Evolutionary conservation across 2,888 invertebrate genomes (phyloP).

Genomic region (Caenorhabditis becei): DNA sequence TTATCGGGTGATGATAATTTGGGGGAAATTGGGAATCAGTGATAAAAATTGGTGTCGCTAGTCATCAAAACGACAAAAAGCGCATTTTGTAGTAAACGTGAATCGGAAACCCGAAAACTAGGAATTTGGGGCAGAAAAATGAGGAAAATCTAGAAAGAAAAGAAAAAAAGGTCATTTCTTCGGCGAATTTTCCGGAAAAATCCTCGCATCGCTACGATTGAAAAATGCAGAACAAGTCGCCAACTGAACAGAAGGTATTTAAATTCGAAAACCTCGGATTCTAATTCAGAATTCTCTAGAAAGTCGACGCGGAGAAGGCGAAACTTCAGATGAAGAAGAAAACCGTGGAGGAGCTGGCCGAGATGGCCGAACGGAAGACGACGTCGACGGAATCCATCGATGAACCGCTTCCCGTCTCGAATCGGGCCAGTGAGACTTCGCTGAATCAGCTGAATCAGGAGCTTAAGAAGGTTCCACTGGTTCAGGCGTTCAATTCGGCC

Average conservation of each 20-base stretch:
- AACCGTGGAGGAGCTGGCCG: conserved; percentile 37
- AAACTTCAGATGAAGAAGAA: conserved; percentile 44
- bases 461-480: conserved; percentile 39
- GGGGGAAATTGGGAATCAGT: background rate
- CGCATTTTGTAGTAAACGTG: conserved; percentile 28
- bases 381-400: conserved; percentile 46
- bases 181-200: conserved; percentile 3
- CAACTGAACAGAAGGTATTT: background rate
- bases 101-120: no score
- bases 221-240: conserved; percentile 33
- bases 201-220: conserved; percentile 23
- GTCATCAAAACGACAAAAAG: background rate
- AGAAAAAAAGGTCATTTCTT: background rate
- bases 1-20: conserved; percentile 7
- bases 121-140: no score
- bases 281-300: no score
- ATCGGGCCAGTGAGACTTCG: conserved; percentile 42
- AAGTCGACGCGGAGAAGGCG: conserved; percentile 24
- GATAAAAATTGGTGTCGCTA: no score
- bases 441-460: conserved; percentile 31
- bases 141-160: no score
- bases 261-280: no score
- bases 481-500: conserved; percentile 42
- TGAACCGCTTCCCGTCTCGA: conserved; percentile 27
- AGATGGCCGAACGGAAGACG: conserved; percentile 31